Conservation (phyloP, 2,797 vertebrate species). For the Euphonia xanthogaster region DNA sequence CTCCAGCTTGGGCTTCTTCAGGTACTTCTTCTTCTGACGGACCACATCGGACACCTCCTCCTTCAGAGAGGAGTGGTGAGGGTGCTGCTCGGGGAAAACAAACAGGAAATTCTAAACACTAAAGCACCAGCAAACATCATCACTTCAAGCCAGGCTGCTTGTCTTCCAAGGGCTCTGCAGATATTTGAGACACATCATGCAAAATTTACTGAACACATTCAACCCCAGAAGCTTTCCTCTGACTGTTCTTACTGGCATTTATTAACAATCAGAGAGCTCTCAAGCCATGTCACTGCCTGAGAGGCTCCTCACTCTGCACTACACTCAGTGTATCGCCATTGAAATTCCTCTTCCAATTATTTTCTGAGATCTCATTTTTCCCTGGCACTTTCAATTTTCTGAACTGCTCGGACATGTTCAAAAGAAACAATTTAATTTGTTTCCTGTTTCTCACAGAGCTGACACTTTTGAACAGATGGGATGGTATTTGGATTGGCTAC, state of each 20-base stretch:
- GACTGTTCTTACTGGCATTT: background rate
- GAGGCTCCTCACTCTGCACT: background rate
- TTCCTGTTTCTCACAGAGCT: background rate
- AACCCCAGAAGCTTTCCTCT: background rate
- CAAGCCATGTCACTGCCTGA: background rate
- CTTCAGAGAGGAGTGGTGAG: slow-evolving; percentile 83
- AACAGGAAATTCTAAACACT: background rate
- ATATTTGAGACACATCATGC: background rate
- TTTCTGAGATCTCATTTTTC: background rate
- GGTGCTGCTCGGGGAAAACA: slow-evolving; percentile 69
- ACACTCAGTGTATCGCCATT: accelerated
- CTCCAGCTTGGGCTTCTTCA: slow-evolving; percentile 84
- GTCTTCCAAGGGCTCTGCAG: background rate
- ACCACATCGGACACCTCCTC: slow-evolving; percentile 83
- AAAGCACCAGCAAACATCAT: background rate
- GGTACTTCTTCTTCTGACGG: slow-evolving; percentile 88
- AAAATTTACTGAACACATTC: background rate
- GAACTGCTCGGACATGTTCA: background rate
- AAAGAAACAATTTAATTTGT: background rate
- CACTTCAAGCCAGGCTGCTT: background rate
- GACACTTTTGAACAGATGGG: background rate
- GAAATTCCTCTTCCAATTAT: background rate
- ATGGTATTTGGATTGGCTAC: background rate
- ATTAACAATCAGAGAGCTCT: background rate
- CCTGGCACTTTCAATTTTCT: background rate